A percentile compares a stretch with the other conserved stretches of the same genome.
phyloP scores from a whole-genome alignment of 2,888 invertebrate species.

The Pristionchus arcanus region DNA sequence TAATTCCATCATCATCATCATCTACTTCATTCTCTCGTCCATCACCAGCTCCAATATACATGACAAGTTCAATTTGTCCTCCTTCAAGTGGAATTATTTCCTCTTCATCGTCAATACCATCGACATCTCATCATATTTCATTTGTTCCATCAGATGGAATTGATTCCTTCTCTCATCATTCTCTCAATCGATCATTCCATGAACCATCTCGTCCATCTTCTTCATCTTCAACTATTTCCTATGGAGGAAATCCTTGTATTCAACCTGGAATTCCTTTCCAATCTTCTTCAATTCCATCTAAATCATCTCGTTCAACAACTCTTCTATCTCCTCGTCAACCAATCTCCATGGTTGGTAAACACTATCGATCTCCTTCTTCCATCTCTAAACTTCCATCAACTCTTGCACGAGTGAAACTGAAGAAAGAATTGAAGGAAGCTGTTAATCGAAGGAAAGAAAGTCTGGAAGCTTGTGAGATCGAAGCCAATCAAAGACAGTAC shows the following conservation, averaged over 20 bases:
- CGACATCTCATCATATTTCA: background rate
- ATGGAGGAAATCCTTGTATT: background rate
- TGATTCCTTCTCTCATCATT: background rate
- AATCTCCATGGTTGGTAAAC: conserved; percentile 53
- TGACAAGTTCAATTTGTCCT: conserved; percentile 47
- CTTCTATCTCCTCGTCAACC: conserved; percentile 47
- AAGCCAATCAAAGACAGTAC: conserved; percentile 79
- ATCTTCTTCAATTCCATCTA: background rate
- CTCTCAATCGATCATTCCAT: conserved; percentile 19
- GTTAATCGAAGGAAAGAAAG: conserved; percentile 80
- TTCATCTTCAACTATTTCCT: conserved; percentile 18
- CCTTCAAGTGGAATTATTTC: no score
- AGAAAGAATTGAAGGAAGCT: conserved; percentile 81
- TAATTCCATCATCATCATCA: conserved; percentile 53
- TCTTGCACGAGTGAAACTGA: conserved; percentile 79
- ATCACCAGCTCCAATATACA: conserved; percentile 56
- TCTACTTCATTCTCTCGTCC: conserved; percentile 44
- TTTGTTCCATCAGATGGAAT: background rate
- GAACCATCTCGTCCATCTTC: conserved; percentile 54
- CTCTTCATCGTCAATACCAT: background rate
- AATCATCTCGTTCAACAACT: background rate
- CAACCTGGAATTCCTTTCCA: conserved; percentile 37
- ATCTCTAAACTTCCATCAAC: conserved; percentile 69
- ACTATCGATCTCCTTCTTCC: conserved; percentile 47
- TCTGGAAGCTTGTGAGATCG: conserved; percentile 81